Base-by-base conservation (phyloP, 2,797 vertebrate genomes). In the Lacerta agilis region DNA sequence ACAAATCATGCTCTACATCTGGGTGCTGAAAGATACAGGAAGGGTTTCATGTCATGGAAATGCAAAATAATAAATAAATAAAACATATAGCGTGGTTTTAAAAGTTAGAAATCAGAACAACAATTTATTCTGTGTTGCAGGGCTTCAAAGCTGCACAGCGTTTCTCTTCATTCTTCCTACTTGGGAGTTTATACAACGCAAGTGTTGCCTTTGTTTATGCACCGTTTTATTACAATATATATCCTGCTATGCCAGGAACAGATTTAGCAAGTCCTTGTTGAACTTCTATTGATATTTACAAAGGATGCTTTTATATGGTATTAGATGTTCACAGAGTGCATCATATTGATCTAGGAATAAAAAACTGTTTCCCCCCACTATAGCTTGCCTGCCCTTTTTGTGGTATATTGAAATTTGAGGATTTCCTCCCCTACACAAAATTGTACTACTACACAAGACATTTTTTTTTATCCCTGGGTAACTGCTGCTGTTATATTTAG, bases 291-390 rank as follows among this genome's bases (percentile, higher is more conserved):
- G 96, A 96, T 96, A 95, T 92, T 95, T 93, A 95, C 95, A 95
- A 95, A 93, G 94, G 94, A 94, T 97, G 94, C 95, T 96, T 97
- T 95, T 96, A 96, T 96, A 94, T 95, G 6, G 0, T 92, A 94
- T 94, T 92, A 93, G 93, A 96, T 92, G 91, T 91, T 93, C 90
- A 76, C 88, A 97, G 92, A 97, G 96, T 94, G 93, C 95, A 95
- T 93, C 91, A 75, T 97, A 97, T 97, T 95, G 97, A 97, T 97
- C 95, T 92, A 91, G 92, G 93, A 95, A 96, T 94, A 95, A 96
- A 96, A 95, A 94, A 88, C 91, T 94, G 20, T 92, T 95, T 94
- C 29, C 93, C 96, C 94, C 92, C 86, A 94, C 94, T 90, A 92
- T 80, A 90, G 90, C 90, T 93, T 93, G 95, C 91, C 76, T 88